Percentiles rank a stretch among this genome's conserved stretches.
Evolutionary conservation across 2,888 invertebrate species (phyloP).

Genomic region (Cerastis leucographa): DNA sequence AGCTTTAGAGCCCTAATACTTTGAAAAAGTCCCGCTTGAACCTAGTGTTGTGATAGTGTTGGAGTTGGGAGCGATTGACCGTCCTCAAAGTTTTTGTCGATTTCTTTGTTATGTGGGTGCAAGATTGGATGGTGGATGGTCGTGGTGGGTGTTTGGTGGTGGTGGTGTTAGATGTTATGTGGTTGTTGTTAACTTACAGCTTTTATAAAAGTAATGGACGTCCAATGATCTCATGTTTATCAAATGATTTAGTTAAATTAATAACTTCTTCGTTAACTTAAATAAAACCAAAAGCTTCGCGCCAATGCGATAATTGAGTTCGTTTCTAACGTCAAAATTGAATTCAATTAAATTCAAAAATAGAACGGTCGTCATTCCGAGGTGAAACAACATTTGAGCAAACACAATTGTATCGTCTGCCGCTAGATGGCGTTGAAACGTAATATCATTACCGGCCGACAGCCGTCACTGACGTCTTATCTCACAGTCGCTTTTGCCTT

Average conservation of each 20-base stretch:
- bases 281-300: slow-evolving; percentile 7
- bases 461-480: slow-evolving; percentile 70
- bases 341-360: slow-evolving; percentile 67
- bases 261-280: not conserved
- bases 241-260: slow-evolving; percentile 5
- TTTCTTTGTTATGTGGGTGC: too few species aligned
- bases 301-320: slow-evolving; percentile 48
- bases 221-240: not conserved
- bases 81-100: slow-evolving; percentile 15
- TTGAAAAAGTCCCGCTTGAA: slow-evolving; percentile 27
- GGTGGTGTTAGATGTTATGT: not conserved
- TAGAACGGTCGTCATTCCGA: slow-evolving; percentile 59
- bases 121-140: too few species aligned
- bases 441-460: slow-evolving; percentile 70
- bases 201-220: not conserved
- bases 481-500: slow-evolving; percentile 67
- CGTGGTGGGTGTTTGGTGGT: too few species aligned
- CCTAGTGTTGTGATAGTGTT: slow-evolving; percentile 30
- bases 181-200: not conserved
- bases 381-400: slow-evolving; percentile 66
- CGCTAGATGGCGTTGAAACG: slow-evolving; percentile 68
- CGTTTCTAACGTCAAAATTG: slow-evolving; percentile 41
- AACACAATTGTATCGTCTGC: slow-evolving; percentile 69
- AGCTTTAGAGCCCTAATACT: slow-evolving; percentile 38
- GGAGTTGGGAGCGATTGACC: slow-evolving; percentile 21